Percentiles rank a stretch among this genome's conserved stretches.
These are phyloP conservation scores for Larimichthys crocea DNA, from an alignment of 2,113 vertebrate genomes.

Conservation along the genomic window DNA sequence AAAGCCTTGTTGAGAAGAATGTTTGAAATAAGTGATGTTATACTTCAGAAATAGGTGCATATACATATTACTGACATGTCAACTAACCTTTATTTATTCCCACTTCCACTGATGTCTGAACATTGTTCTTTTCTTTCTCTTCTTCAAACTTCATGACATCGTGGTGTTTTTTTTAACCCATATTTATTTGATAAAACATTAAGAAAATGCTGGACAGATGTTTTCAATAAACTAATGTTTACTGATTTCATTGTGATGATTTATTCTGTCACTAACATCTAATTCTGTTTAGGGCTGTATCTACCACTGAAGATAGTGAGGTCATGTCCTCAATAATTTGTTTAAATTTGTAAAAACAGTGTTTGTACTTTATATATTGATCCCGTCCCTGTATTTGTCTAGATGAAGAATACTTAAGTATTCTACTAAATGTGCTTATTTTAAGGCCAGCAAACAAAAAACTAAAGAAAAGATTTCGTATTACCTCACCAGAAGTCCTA, in stretches of 20 bases:
- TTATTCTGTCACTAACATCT: slow-evolving; percentile 15
- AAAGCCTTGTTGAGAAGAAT: slow-evolving; percentile 24
- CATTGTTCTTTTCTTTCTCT: slow-evolving; percentile 11
- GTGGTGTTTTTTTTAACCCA: slow-evolving; percentile 46
- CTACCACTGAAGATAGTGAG: background rate
- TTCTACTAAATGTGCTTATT: background rate
- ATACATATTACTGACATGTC: slow-evolving; percentile 29
- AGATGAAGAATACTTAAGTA: background rate
- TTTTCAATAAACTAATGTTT: slow-evolving; percentile 84
- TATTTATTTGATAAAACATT: slow-evolving; percentile 72
- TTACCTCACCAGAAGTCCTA: no score
- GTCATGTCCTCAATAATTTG: background rate
- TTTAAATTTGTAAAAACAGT: background rate
- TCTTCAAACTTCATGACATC: slow-evolving; percentile 42
- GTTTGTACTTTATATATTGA: background rate
- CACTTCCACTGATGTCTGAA: slow-evolving; percentile 31
- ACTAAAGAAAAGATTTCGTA: background rate
- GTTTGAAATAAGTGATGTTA: slow-evolving; percentile 52
- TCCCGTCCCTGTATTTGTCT: background rate
- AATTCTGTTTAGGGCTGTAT: background rate
- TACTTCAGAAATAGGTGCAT: slow-evolving; percentile 39
- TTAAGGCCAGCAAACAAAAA: background rate
- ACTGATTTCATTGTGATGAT: slow-evolving; percentile 56
- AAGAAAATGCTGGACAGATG: slow-evolving; percentile 76
- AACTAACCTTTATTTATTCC: slow-evolving; percentile 44